Evolutionary conservation across 2,797 vertebrate genomes (phyloP).

Genomic region (Danio albolineatus): DNA sequence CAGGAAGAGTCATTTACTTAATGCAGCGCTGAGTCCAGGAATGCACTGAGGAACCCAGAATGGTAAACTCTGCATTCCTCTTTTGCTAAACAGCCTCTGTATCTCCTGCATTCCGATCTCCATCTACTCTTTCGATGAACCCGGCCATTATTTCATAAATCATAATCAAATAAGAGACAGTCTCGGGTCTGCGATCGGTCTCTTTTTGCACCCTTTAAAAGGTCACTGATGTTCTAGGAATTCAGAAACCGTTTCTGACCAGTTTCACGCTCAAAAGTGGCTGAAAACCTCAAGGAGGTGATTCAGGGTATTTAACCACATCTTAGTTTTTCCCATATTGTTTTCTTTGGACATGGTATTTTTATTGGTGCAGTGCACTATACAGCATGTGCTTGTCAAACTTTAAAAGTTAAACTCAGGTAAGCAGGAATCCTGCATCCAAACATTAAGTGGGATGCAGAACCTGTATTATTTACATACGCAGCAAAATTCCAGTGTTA

Average conservation of each 20-base stretch:
- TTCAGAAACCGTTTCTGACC: background rate
- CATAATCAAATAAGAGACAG: conserved; percentile 71
- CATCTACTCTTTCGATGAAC: conserved; percentile 72
- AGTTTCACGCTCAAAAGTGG: background rate
- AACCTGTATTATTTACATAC: no score
- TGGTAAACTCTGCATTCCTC: conserved; percentile 82
- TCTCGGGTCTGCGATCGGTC: conserved; percentile 18
- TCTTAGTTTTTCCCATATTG: background rate
- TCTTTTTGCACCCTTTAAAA: conserved; percentile 15
- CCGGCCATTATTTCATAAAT: conserved; percentile 77
- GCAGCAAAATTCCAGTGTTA: no score
- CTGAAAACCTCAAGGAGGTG: background rate
- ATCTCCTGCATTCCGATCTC: conserved; percentile 69
- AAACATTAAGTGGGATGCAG: no score
- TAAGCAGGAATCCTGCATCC: no score
- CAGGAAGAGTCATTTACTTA: conserved; percentile 57
- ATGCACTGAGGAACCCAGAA: conserved; percentile 74
- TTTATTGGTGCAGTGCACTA: background rate
- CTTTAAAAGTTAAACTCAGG: no score
- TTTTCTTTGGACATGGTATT: background rate
- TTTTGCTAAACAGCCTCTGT: conserved; percentile 80
- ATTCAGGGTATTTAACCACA: background rate
- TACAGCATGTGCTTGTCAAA: background rate
- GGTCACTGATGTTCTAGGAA: conserved; percentile 27
- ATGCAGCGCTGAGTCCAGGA: conserved; percentile 54